Evolutionary conservation across 1,140 invertebrate genomes (phyloP).

Genomic region (Drosophila ironensis): DNA sequence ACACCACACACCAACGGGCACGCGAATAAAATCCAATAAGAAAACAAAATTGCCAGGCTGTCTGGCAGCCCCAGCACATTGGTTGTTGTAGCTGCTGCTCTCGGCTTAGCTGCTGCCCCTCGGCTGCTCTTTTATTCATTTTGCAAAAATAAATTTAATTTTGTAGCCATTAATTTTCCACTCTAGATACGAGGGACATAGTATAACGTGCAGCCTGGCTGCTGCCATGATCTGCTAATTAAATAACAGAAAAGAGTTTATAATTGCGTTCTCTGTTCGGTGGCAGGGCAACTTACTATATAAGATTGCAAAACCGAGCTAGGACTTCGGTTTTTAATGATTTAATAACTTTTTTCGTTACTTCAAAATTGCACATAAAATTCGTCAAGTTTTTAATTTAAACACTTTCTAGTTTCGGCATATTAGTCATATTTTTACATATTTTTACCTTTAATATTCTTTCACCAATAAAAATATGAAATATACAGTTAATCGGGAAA

Average conservation of each 20-base stretch:
- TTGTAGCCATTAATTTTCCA: constrained; percentile 79
- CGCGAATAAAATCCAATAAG: constrained; percentile 64
- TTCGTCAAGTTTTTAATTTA: no score
- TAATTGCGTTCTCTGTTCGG: constrained; percentile 70
- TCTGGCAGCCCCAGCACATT: constrained; percentile 49
- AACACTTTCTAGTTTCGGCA: no score
- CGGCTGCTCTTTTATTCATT: constrained; percentile 14
- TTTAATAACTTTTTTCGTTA: no score
- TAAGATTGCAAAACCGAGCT: no score
- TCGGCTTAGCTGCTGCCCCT: constrained; percentile 20
- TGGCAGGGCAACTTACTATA: no score
- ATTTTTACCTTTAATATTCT: no score
- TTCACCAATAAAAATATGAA: no score
- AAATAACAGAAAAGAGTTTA: constrained; percentile 73
- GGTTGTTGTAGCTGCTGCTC: constrained; percentile 24
- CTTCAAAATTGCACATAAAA: no score
- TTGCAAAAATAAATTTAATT: constrained; percentile 79
- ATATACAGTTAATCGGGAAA: no score
- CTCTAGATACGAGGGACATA: constrained; percentile 70
- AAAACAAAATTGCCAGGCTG: constrained; percentile 73
- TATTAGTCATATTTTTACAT: no score
- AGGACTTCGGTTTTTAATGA: constrained; percentile 3
- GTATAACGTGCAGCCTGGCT: constrained; percentile 7
- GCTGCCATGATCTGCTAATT: constrained; percentile 55
- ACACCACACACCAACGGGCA: constrained; percentile 7